phyloP scores from a whole-genome alignment of 2,888 invertebrate genomes.

The Magallana nippona region DNA sequence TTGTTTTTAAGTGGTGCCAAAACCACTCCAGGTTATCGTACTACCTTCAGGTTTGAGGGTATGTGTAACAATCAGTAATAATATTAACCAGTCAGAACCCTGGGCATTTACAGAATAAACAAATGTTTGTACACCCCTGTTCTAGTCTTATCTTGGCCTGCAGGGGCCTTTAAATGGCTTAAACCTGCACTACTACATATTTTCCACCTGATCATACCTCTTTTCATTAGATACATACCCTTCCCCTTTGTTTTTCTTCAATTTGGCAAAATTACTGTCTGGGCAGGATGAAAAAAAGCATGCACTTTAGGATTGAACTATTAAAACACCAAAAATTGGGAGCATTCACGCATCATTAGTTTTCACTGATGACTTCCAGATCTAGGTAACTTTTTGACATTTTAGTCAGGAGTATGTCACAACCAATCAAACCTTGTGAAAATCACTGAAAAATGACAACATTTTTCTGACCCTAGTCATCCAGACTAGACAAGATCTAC shows the following conservation, averaged over 20 bases:
- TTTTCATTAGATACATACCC: not conserved
- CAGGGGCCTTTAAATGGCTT: conserved; percentile 25
- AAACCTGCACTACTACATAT: conserved; percentile 11
- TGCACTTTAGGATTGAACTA: not conserved
- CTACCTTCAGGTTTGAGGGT: conserved; percentile 27
- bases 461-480: not conserved
- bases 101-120: conserved; percentile 37
- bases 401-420: not conserved
- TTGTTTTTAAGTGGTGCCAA: conserved; percentile 33
- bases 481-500: not conserved
- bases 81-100: conserved; percentile 28
- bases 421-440: conserved; percentile 25
- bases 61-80: conserved; percentile 28
- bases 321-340: not conserved
- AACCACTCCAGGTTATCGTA: conserved; percentile 21
- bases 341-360: conserved; percentile 15
- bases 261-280: not conserved
- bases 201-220: not conserved
- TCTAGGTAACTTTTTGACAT: not conserved
- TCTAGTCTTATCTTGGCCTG: conserved; percentile 33
- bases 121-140: conserved; percentile 38
- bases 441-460: not conserved
- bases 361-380: conserved; percentile 13
- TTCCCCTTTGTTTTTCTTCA: not conserved
- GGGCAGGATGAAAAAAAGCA: not conserved